Percentiles rank a stretch among this genome's conserved stretches.
Conservation (phyloP, 2,797 vertebrate genomes). For the Onychomys torridus region DNA sequence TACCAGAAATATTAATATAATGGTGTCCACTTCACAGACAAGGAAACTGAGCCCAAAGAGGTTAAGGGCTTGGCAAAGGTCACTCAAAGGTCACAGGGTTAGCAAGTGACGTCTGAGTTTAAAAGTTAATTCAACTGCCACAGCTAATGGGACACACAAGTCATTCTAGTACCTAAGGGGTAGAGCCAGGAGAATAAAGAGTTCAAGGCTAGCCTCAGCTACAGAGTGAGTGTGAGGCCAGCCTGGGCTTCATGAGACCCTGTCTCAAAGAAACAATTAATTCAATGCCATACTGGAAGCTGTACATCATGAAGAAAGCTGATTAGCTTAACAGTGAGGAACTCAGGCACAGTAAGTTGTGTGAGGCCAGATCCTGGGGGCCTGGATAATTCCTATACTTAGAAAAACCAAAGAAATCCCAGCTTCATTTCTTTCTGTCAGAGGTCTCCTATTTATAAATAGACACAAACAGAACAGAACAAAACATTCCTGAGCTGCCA, state of each 20-base stretch:
- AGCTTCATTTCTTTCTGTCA: slow-evolving; percentile 36
- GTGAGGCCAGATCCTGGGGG: not conserved
- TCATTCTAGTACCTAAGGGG: not conserved
- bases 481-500: slow-evolving; percentile 47
- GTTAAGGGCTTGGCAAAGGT: slow-evolving; percentile 3
- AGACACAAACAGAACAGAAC: slow-evolving; percentile 44
- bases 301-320: not conserved
- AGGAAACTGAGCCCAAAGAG: slow-evolving; percentile 11
- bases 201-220: not conserved
- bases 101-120: not conserved
- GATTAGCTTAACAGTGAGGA: not conserved
- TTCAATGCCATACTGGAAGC: not conserved
- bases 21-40: slow-evolving; percentile 29
- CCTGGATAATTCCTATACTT: slow-evolving; percentile 54
- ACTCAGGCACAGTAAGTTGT: not conserved
- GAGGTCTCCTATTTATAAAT: slow-evolving; percentile 34
- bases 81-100: not conserved
- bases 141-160: not conserved
- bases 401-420: slow-evolving; percentile 8
- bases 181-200: not conserved
- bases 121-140: not conserved
- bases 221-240: not conserved
- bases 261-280: not conserved
- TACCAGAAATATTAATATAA: not conserved
- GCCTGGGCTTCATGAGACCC: not conserved